phyloP scores from a whole-genome alignment of 2,888 invertebrate species.

The Mesorhabditis sp. region DNA sequence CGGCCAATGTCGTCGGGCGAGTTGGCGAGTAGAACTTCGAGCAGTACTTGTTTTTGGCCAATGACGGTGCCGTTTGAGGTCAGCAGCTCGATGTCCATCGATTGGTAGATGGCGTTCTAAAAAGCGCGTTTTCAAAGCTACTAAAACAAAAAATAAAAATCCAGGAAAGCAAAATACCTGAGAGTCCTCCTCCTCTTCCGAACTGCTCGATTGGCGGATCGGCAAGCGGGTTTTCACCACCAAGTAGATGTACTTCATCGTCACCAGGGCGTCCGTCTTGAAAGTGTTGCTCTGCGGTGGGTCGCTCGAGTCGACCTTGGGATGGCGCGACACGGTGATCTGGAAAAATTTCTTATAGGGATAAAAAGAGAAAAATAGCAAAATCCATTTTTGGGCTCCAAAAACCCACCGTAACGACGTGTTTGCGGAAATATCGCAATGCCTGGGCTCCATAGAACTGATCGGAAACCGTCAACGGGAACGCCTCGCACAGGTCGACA shows the following conservation, averaged over 20 bases:
- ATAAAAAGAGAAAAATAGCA: too few species aligned
- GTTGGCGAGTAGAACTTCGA: not conserved
- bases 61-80: not conserved
- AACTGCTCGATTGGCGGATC: not conserved
- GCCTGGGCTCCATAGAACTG: slow-evolving; percentile 61
- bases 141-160: not conserved
- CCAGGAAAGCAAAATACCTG: not conserved
- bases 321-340: slow-evolving; percentile 2
- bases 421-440: slow-evolving; percentile 91
- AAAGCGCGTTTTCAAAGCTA: not conserved
- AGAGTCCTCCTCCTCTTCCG: not conserved
- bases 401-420: slow-evolving; percentile 81
- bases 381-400: too few species aligned
- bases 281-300: slow-evolving; percentile 1
- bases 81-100: not conserved
- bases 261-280: not conserved
- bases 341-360: not conserved
- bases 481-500: not conserved
- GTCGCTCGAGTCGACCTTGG: not conserved
- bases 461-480: not conserved
- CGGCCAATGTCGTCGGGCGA: not conserved
- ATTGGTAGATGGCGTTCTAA: not conserved
- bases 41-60: not conserved
- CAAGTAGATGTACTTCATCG: not conserved
- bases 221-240: not conserved